Conservation (phyloP, 1,140 invertebrate genomes). For the Oryzaephilus surinamensis region DNA sequence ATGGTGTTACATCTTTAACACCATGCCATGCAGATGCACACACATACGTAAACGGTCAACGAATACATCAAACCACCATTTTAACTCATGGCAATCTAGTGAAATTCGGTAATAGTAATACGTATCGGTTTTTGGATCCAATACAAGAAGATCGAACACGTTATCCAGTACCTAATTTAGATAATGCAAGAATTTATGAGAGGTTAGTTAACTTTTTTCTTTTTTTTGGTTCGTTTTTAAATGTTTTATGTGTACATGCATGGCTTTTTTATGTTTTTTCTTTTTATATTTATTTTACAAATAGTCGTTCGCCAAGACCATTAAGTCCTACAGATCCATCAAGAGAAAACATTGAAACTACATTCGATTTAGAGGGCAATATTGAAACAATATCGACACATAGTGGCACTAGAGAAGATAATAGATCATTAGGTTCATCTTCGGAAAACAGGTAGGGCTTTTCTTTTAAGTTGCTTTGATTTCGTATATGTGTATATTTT, state of each 20-base stretch:
- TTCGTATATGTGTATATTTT: slow-evolving; percentile 1
- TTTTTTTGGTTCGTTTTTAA: slow-evolving; percentile 1
- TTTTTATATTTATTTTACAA: slow-evolving; percentile 21
- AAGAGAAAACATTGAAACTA: slow-evolving; percentile 67
- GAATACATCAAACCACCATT: slow-evolving; percentile 86
- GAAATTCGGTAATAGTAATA: slow-evolving; percentile 83
- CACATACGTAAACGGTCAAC: slow-evolving; percentile 86
- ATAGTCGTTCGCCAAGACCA: slow-evolving; percentile 30
- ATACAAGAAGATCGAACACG: slow-evolving; percentile 70
- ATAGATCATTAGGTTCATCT: slow-evolving; percentile 30
- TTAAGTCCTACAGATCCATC: slow-evolving; percentile 32
- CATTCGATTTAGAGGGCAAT: slow-evolving; percentile 73
- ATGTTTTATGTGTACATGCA: slow-evolving; percentile 10
- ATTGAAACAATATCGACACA: slow-evolving; percentile 55
- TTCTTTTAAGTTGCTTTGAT: not conserved
- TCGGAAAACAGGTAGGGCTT: slow-evolving; percentile 32
- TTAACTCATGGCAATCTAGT: slow-evolving; percentile 77
- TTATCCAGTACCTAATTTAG: slow-evolving; percentile 46
- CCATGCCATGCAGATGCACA: slow-evolving; percentile 85
- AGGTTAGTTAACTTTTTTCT: slow-evolving; percentile 42
- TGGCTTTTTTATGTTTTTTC: slow-evolving; percentile 16
- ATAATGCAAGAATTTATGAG: slow-evolving; percentile 66
- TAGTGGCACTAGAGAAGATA: slow-evolving; percentile 33
- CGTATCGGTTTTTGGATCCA: slow-evolving; percentile 89
- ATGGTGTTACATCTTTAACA: slow-evolving; percentile 85